Base-by-base conservation (phyloP, 2,113 vertebrate species). In the Cebidichthys violaceus region DNA sequence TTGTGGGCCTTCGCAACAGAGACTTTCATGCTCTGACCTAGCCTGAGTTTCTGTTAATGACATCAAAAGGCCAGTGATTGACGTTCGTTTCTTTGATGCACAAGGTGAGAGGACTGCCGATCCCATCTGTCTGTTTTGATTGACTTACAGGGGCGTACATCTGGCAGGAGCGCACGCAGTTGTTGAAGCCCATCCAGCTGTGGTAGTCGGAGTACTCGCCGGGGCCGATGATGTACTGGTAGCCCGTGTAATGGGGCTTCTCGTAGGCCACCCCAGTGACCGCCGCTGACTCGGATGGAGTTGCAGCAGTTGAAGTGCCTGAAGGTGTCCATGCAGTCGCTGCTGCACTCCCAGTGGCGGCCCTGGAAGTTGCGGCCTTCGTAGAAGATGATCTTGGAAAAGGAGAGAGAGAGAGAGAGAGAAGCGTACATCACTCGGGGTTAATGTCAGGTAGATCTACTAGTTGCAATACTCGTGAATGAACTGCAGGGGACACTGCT, bases 131-230 rank as follows among this genome's bases (percentile, higher is more conserved):
- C 92, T 86, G 70, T 90, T 90, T 92, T 93, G 91, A 92, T 87
- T 93, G 89, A 95, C 95, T 95, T 94, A 95, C 95, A 52, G 93
- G 94, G 60, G 93, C 68, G 89, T 93, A 94, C 94, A 94, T 94
- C 89, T 94, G 94, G 94, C 94, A 95, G 88, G 95, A 95, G 84
- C 94, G 94, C 76, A 95, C 80, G 81, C 94, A 95, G 93, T 94
- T 94, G 92, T 95, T 95, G 93, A 91, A 94, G 79, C 93, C 93
- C 90, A 95, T 93, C 89, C 92, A 95, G 83, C 75, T 47, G 89
- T 94, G 87, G 87, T 87, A 92, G 88, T 96, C 85, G 1, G 91
- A 80, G 87, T 95, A 95, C 75, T 96, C 94, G 54, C 94, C 94
- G 10, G 88, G 92, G 77, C 91, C 73, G 0, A 95, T 60, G 81